Base-by-base conservation (phyloP, 1,140 invertebrate genomes). In the Nymphalis io region DNA sequence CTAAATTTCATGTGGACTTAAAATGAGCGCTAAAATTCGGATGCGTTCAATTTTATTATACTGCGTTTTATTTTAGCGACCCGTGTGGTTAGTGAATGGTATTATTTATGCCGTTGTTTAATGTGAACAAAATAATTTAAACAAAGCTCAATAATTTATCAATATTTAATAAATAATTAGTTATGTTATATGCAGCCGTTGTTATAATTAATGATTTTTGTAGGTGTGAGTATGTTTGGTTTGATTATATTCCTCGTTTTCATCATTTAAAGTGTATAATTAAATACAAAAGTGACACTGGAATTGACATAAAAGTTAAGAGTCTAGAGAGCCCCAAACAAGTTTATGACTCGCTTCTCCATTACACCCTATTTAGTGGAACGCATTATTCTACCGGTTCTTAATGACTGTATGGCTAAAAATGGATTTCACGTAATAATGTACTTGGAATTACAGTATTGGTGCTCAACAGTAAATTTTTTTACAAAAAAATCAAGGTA, bases 91-190 rank as follows among this genome's bases (percentile, higher is more conserved):
- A 42, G 55, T 46, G 68, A 53, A 53, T 65, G 62, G 48, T 44
- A 66, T 71, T 71, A 71, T 71, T 71, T 71, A 71, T 66, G 69
- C 33, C 23, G 58, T 58, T 71, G 53, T 66, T 58, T 66, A 66
- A 71, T 61, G 58, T 71, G 40, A 55, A 46, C 40, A 51, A 71
- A 66, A 71, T 61, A 55, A 44, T 65, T 66, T 66, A 60, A 63
- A 70, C 68, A 70, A 70, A 70, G 68, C 68, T 39, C 68, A 48
- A 70, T 70, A 70, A 63, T 63, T 70, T 70, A 70, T 70, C 61
- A 70, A 70, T 68, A 68, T 68, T 65, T 51, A 39, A 65, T 70
- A 70, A 70, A 70, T 70, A 70, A 70, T 70, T 70, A 70, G 60
- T 70, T 70, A 20, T 63, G 68, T 70, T 70, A 23, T 63, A 46